These are phyloP conservation scores for Gobiocypris rarus DNA, from an alignment of 2,113 vertebrate genomes.

Conservation along the genomic window DNA sequence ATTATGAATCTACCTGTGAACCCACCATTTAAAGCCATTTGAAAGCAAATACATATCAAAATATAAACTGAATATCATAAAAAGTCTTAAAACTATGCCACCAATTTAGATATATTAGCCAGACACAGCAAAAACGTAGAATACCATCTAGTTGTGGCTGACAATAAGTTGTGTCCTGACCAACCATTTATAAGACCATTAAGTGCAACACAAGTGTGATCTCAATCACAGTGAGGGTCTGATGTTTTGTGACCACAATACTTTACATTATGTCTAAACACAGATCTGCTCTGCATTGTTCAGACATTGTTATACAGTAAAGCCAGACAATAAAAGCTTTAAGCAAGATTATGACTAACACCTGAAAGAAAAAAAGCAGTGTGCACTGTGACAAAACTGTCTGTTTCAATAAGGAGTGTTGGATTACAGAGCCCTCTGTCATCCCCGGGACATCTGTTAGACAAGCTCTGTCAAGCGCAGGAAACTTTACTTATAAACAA, in stretches of 20 bases:
- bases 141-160: neutral
- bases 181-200: neutral
- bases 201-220: neutral
- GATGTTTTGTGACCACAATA: neutral
- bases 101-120: neutral
- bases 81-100: neutral
- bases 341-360: neutral
- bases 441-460: slow-evolving; percentile 38
- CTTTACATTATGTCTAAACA: neutral
- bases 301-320: neutral
- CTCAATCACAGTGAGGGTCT: neutral
- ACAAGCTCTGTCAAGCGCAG: slow-evolving; percentile 43
- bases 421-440: slow-evolving; percentile 25
- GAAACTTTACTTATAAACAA: neutral
- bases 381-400: slow-evolving; percentile 16
- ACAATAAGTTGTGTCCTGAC: neutral
- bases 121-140: neutral
- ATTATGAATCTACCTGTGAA: neutral
- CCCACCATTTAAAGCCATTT: no score
- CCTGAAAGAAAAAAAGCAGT: neutral
- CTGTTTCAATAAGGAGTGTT: slow-evolving; percentile 23
- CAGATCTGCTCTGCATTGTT: neutral
- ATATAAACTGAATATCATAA: neutral
- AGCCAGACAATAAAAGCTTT: neutral
- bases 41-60: neutral